A percentile compares a stretch with the other conserved stretches of the same genome.
Conservation (phyloP, 1,140 invertebrate species). For the Cyrtorhinus lividipennis region DNA sequence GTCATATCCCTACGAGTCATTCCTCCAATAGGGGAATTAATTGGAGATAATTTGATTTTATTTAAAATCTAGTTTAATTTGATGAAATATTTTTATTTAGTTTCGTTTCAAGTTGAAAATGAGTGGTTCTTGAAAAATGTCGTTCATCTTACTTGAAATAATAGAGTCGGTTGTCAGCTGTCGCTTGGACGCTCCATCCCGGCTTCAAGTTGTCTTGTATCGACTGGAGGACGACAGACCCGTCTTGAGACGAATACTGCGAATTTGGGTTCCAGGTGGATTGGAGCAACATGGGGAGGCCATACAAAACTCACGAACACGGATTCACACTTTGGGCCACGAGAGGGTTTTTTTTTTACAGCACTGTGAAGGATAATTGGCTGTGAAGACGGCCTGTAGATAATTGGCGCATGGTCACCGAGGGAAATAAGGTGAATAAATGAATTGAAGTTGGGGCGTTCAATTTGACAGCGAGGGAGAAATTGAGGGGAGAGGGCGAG, state of each 20-base stretch:
- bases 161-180: conserved; percentile 53
- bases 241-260: conserved; percentile 19
- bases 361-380: not conserved
- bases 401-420: not conserved
- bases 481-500: not conserved
- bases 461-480: not conserved
- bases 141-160: conserved; percentile 77
- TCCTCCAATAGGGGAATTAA: no score
- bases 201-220: conserved; percentile 27
- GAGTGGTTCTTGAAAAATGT: no score
- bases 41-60: no score
- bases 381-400: no score
- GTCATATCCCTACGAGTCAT: no score
- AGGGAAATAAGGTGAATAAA: not conserved
- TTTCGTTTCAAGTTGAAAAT: no score
- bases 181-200: conserved; percentile 56
- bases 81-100: no score
- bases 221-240: conserved; percentile 17
- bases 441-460: not conserved
- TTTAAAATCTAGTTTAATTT: no score
- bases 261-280: conserved; percentile 22
- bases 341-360: not conserved
- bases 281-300: conserved; percentile 24
- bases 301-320: conserved; percentile 15
- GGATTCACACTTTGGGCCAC: not conserved